Base-by-base conservation (phyloP, 2,113 vertebrate species). In the Neomonachus schauinslandi region DNA sequence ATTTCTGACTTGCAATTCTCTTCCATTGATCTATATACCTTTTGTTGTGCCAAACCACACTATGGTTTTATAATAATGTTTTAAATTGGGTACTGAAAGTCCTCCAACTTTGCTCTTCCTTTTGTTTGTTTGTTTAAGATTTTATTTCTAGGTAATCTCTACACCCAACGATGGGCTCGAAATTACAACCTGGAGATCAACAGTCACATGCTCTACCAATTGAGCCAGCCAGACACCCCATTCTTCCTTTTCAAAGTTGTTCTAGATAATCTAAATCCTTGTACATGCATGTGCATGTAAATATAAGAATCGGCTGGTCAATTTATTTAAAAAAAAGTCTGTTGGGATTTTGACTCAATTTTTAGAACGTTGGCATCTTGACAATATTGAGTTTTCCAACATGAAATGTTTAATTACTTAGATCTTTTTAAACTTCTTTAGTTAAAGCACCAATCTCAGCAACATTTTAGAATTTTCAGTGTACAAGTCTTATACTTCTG, bases 381-480 rank as follows among this genome's bases (percentile, higher is more conserved):
- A 51, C 2, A 33, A 55, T 90, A 74, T 2, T 79, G 46, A 91
- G 51, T 74, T 10, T 82, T 93, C 49, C 16, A 72, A 42, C 63
- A 19, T 39, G 8, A 65, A 86, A 51, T 59, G 49, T 67, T 67
- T 28, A 57, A 22, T 81, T 61, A 90, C 28, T 46, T 14, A 74
- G 46, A 89, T 72, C 49, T 86, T 79, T 77, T 31, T 11, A 71
- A 88, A 82, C 53, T 28, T 53, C 24, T 84, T 85, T 84, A 31
- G 74, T 71, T 28, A 57, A 63, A 72, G 11, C 10, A 90, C 67
- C 55, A n/a, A 86, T 74, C 39, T 65, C 10, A 8, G 46, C 33
- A 90, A 90, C 39, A 65, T 85, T 95, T 93, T 80, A 69, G 46
- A 42, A 81, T 80, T 89, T 79, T 72, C 61, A 63, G 53, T 26